These are phyloP conservation scores for Argentina silus DNA, from an alignment of 2,797 vertebrate species.

Conservation along the genomic window DNA sequence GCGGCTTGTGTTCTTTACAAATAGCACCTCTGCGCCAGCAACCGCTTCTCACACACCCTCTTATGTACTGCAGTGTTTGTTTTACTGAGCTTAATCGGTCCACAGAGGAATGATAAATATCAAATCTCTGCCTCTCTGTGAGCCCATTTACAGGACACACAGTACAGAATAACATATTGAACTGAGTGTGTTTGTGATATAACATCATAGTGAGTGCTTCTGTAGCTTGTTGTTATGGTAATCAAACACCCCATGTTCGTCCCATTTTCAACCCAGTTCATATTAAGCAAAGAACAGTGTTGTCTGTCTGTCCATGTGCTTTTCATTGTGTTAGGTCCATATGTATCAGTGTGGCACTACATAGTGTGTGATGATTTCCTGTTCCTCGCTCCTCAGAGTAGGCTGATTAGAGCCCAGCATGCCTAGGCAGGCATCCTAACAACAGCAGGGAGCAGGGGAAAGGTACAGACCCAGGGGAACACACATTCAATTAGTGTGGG, in stretches of 20 bases:
- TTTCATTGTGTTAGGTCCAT: not conserved
- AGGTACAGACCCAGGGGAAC: constrained; percentile 38
- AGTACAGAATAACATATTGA: not conserved
- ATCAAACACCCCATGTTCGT: not conserved
- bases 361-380: constrained; percentile 41
- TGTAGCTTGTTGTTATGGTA: not conserved
- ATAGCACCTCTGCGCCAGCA: constrained; percentile 11
- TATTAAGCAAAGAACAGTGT: too few relatives aligned
- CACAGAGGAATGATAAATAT: constrained; percentile 16
- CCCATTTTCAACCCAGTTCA: not conserved
- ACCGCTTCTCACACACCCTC: constrained; percentile 17
- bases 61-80: constrained; percentile 6
- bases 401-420: constrained; percentile 69
- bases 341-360: not conserved
- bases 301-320: too few relatives aligned
- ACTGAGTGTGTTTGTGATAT: not conserved
- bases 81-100: not conserved
- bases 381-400: constrained; percentile 39
- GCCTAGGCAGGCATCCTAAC: constrained; percentile 56
- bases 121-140: not conserved
- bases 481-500: constrained; percentile 51
- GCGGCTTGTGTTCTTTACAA: not conserved
- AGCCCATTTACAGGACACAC: not conserved
- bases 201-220: not conserved
- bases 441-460: not conserved